Percentiles rank a stretch among this genome's conserved stretches.
phyloP scores from a whole-genome alignment of 1,140 invertebrate species.

The Drosophila miranda region DNA sequence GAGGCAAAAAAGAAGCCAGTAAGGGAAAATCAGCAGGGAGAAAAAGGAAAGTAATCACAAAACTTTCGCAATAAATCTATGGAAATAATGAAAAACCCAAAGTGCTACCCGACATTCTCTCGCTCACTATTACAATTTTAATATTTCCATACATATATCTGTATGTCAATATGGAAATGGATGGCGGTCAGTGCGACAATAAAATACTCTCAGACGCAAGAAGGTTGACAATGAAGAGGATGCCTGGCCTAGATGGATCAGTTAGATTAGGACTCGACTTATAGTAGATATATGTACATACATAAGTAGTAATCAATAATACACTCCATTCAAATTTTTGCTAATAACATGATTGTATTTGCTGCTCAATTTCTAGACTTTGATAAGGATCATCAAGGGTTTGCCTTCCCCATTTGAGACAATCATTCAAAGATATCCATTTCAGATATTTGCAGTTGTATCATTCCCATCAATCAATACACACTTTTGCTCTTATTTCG shows the following conservation, averaged over 20 bases:
- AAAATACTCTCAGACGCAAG: constrained; percentile 30
- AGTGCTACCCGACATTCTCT: constrained; percentile 33
- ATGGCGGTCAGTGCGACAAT: constrained; percentile 38
- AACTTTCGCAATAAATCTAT: constrained; percentile 77
- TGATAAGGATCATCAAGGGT: no score
- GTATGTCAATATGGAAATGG: constrained; percentile 32
- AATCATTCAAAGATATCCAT: no score
- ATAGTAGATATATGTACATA: no score
- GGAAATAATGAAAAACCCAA: constrained; percentile 67
- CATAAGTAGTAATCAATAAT: not conserved
- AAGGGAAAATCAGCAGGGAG: constrained; percentile 13
- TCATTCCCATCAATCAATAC: no score
- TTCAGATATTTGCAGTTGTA: no score
- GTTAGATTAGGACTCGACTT: no score
- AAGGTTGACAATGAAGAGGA: not conserved
- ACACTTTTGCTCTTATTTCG: not conserved
- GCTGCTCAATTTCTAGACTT: no score
- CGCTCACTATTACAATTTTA: constrained; percentile 53
- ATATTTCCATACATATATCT: constrained; percentile 32
- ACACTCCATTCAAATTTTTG: not conserved
- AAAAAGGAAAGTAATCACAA: constrained; percentile 66
- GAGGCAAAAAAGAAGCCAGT: not conserved
- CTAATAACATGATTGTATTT: not conserved
- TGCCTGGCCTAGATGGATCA: no score
- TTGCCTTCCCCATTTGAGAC: no score